A percentile compares a stretch with the other conserved stretches of the same genome.
Conservation (phyloP, 2,797 vertebrate genomes). For the Sebastes cheni region DNA sequence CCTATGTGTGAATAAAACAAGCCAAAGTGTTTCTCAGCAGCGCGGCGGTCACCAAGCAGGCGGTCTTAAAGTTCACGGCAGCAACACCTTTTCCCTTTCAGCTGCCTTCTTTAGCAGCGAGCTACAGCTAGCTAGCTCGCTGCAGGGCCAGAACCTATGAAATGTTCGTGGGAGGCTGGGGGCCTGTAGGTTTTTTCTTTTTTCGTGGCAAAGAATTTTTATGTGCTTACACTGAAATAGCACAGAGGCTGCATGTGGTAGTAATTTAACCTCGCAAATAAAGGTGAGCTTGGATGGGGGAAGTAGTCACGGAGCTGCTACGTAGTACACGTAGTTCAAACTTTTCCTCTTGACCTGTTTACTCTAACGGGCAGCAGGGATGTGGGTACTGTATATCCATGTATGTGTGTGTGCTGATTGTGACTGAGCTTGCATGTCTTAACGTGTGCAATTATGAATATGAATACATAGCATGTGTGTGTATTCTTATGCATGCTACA, state of each 20-base stretch:
- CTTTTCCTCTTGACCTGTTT: constrained; percentile 51
- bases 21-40: neutral
- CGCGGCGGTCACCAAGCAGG: neutral
- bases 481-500: neutral
- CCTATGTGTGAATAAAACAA: constrained; percentile 26
- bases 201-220: constrained; percentile 70
- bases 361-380: neutral
- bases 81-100: constrained; percentile 54
- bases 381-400: neutral
- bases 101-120: constrained; percentile 53
- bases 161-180: constrained; percentile 57
- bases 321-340: constrained; percentile 43
- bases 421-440: constrained; percentile 19
- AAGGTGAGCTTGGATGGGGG: constrained; percentile 65
- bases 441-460: constrained; percentile 12
- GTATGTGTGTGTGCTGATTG: constrained; percentile 1
- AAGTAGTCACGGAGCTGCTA: constrained; percentile 40
- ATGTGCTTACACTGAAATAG: constrained; percentile 75
- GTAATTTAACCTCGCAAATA: constrained; percentile 78
- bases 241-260: constrained; percentile 73
- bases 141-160: constrained; percentile 48
- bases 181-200: constrained; percentile 39
- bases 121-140: constrained; percentile 13
- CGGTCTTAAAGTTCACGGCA: constrained; percentile 47
- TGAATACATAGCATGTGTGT: constrained; percentile 18